A percentile compares a stretch with the other conserved stretches of the same genome.
phyloP scores from a whole-genome alignment of 1,140 invertebrate genomes.

The Periplaneta americana region DNA sequence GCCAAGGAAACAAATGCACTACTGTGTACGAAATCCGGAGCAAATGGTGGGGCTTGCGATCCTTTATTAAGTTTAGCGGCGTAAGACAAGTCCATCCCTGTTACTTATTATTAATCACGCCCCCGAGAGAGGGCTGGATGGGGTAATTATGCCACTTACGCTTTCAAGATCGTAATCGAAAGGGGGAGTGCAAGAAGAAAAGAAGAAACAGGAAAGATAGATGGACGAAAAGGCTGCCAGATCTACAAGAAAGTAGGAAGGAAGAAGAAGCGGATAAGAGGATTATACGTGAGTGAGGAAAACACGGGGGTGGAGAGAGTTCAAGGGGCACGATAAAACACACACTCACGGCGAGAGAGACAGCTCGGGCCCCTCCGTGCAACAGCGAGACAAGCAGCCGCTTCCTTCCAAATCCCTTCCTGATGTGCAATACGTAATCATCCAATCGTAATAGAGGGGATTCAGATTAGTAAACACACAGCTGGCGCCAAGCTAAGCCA shows the following conservation, averaged over 20 bases:
- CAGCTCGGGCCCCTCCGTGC: neutral
- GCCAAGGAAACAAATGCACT: too few relatives aligned
- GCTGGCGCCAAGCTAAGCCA: too few relatives aligned
- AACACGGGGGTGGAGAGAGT: neutral
- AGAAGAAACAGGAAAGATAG: neutral
- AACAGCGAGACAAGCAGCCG: neutral
- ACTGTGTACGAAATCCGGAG: too few relatives aligned
- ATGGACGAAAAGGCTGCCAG: neutral
- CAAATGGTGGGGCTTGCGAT: too few relatives aligned
- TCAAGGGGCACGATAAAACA: neutral
- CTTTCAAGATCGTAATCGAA: neutral
- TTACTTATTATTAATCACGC: too few relatives aligned
- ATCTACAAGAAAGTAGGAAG: neutral
- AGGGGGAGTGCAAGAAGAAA: neutral
- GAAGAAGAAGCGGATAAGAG: neutral
- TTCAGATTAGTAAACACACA: too few relatives aligned
- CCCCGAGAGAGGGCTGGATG: neutral
- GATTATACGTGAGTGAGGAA: neutral
- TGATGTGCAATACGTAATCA: too few relatives aligned
- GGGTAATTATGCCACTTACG: neutral
- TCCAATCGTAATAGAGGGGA: too few relatives aligned
- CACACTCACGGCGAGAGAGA: neutral
- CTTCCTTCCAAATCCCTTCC: too few relatives aligned
- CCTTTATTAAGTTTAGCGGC: too few relatives aligned
- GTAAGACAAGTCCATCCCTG: too few relatives aligned